Evolutionary conservation across 2,888 invertebrate genomes (phyloP).

Genomic region (Thecophora atra): DNA sequence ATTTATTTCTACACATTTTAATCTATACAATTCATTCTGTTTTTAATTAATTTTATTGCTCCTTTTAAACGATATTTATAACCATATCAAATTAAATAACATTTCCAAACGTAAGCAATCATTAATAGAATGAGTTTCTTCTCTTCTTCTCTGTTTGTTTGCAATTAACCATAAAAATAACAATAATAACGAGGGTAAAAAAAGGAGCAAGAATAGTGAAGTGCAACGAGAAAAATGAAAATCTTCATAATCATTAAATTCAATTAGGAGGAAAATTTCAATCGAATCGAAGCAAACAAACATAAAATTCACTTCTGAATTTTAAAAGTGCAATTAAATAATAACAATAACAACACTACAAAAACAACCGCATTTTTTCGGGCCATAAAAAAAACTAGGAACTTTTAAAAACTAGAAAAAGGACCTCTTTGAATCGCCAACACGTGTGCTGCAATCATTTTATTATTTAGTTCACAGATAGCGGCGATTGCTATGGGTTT

Average conservation of each 20-base stretch:
- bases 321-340: constrained; percentile 29
- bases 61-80: too few species aligned
- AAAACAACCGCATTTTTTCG: too few species aligned
- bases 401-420: background rate
- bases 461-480: constrained; percentile 52
- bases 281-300: constrained; percentile 14
- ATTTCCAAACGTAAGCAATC: too few species aligned
- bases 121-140: too few species aligned
- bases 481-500: background rate
- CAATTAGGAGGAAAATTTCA: background rate
- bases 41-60: too few species aligned
- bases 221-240: background rate
- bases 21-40: background rate
- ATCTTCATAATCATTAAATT: background rate
- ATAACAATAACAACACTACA: constrained; percentile 60
- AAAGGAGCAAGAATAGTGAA: background rate
- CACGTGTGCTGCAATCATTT: constrained; percentile 63
- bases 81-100: too few species aligned
- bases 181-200: constrained; percentile 3
- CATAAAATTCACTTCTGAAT: constrained; percentile 8
- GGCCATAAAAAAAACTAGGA: constrained; percentile 60
- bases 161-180: constrained; percentile 13
- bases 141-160: background rate
- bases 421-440: constrained; percentile 59
- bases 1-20: background rate